Conservation (phyloP, 2,797 vertebrate species). For the Chaunax sp. region DNA sequence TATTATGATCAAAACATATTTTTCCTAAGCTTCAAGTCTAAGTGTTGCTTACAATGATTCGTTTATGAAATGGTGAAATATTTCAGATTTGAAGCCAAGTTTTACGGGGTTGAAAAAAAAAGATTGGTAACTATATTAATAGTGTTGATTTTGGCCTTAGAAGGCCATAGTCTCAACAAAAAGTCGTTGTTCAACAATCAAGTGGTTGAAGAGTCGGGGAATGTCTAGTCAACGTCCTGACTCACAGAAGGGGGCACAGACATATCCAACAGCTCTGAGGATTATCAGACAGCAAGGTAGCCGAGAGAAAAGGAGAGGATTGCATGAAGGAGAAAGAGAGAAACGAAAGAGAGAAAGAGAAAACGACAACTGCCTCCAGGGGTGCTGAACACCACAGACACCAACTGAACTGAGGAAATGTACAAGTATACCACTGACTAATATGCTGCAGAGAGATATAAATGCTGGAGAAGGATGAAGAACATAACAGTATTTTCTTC, state of each 20-base stretch:
- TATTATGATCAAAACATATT: too few species aligned
- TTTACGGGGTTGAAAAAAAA: not conserved
- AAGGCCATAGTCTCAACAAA: not conserved
- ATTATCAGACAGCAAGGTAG: conserved; percentile 47
- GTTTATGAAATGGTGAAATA: not conserved
- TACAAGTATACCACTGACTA: conserved; percentile 30
- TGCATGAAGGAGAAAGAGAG: conserved; percentile 15
- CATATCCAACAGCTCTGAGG: conserved; percentile 56
- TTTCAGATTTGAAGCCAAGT: not conserved
- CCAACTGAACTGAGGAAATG: conserved; percentile 40
- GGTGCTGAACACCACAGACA: conserved; percentile 43
- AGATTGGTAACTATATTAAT: not conserved
- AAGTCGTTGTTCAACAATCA: not conserved
- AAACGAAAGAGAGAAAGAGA: conserved; percentile 27
- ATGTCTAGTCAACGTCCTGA: conserved; percentile 47
- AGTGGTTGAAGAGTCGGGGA: conserved; percentile 15
- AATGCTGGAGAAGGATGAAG: conserved; percentile 39
- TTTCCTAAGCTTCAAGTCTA: too few species aligned
- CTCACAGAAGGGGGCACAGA: conserved; percentile 44
- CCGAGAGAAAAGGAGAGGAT: conserved; percentile 26
- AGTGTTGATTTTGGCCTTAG: not conserved
- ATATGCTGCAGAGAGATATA: conserved; percentile 36
- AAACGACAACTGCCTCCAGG: conserved; percentile 47
- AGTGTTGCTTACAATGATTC: conserved; percentile 3
- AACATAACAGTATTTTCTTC: conserved; percentile 18